phyloP scores from a whole-genome alignment of 2,888 invertebrate genomes.

The Cataglyphis altisquamis region DNA sequence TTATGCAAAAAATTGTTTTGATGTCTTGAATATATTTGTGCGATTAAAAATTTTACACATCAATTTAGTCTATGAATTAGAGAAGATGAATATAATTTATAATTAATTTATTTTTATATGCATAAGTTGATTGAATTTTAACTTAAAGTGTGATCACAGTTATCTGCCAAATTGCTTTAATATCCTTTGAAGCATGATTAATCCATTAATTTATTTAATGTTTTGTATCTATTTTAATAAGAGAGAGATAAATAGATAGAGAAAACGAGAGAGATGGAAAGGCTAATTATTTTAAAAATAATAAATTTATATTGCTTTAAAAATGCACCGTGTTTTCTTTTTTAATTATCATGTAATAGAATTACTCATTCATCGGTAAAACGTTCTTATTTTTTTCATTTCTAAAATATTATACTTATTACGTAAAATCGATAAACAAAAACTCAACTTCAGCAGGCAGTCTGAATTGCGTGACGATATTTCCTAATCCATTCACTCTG shows the following conservation, averaged over 20 bases:
- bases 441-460: not conserved
- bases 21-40: not conserved
- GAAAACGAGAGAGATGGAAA: not conserved
- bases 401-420: not conserved
- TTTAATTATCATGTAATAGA: too few species aligned
- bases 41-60: not conserved
- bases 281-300: not conserved
- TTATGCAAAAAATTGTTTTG: not conserved
- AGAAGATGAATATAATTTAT: not conserved
- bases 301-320: not conserved
- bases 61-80: not conserved
- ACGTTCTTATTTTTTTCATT: not conserved
- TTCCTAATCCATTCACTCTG: not conserved
- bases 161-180: not conserved
- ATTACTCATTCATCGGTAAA: not conserved
- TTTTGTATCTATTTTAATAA: not conserved
- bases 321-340: not conserved
- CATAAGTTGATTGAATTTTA: not conserved
- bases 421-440: not conserved
- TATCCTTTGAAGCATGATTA: not conserved
- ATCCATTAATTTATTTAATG: not conserved
- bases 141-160: not conserved
- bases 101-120: not conserved
- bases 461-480: not conserved
- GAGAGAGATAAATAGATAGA: not conserved